phyloP scores from a whole-genome alignment of 2,797 vertebrate genomes.

The Pangasius larnaudii region DNA sequence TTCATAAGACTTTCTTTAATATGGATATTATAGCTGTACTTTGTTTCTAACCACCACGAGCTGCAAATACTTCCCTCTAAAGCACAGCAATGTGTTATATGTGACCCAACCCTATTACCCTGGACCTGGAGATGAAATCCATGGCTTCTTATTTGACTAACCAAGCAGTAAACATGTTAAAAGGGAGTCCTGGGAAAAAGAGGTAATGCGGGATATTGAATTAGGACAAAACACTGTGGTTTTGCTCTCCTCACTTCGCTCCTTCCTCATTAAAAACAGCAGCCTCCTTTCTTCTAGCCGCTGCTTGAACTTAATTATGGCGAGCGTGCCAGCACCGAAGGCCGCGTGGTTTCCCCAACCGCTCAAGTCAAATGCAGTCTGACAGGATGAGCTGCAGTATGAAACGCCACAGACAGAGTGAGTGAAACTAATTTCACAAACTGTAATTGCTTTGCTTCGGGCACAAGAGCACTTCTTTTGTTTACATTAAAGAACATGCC shows the following conservation, averaged over 20 bases:
- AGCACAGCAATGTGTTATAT: conserved; percentile 3
- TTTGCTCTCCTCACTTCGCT: conserved; percentile 25
- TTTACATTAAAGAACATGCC: conserved; percentile 47
- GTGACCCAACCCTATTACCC: conserved; percentile 16
- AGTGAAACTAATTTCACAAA: conserved; percentile 53
- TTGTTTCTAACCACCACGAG: conserved; percentile 37
- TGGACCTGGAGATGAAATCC: conserved; percentile 10
- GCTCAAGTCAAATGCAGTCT: conserved; percentile 44
- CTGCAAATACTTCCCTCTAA: background rate
- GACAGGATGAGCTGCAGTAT: conserved; percentile 49
- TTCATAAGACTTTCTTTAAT: conserved; percentile 47
- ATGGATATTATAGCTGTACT: conserved; percentile 48
- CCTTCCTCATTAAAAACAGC: conserved; percentile 60
- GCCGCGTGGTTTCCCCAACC: conserved; percentile 32
- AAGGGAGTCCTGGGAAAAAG: conserved; percentile 40
- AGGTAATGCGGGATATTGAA: conserved; percentile 41
- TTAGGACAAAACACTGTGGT: conserved; percentile 39
- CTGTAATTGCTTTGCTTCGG: conserved; percentile 56
- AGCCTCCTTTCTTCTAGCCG: conserved; percentile 55
- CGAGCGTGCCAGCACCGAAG: conserved; percentile 41
- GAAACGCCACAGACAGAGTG: conserved; percentile 46
- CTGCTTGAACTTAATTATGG: conserved; percentile 57
- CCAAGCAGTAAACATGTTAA: conserved; percentile 46
- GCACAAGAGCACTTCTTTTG: conserved; percentile 42
- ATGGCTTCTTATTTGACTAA: conserved; percentile 41